phyloP scores from a whole-genome alignment of 92 coral and sea anemone genomes.

The Porites rus region DNA sequence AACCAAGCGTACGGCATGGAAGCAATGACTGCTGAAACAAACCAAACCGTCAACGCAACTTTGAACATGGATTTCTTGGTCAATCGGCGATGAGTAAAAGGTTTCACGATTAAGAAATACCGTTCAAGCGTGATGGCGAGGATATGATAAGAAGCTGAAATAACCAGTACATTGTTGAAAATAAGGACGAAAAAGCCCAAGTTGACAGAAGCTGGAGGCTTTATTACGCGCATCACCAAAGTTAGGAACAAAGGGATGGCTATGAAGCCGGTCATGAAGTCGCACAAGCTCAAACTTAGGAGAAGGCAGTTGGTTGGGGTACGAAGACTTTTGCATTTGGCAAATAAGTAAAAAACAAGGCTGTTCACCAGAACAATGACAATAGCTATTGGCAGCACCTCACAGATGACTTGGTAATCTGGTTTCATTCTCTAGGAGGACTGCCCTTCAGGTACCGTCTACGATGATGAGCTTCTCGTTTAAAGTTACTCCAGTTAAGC shows the following conservation, averaged over 20 bases:
- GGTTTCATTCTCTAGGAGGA: background rate
- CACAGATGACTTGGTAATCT: background rate
- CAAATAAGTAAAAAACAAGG: slow-evolving; percentile 61
- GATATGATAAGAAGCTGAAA: slow-evolving; percentile 78
- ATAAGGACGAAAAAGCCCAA: background rate
- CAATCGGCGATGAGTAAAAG: slow-evolving; percentile 70
- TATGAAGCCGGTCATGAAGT: slow-evolving; percentile 63
- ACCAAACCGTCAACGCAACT: slow-evolving; percentile 58
- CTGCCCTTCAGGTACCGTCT: too few species aligned
- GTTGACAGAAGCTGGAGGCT: background rate
- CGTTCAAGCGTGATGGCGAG: slow-evolving; percentile 77
- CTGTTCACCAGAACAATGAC: slow-evolving; percentile 60
- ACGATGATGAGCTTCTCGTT: too few species aligned
- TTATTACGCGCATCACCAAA: background rate
- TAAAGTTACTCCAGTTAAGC: too few species aligned
- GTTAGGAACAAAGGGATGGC: slow-evolving; percentile 60
- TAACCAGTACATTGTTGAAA: slow-evolving; percentile 55
- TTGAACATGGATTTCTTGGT: slow-evolving; percentile 54
- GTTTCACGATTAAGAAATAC: slow-evolving; percentile 69
- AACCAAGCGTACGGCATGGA: slow-evolving; percentile 72
- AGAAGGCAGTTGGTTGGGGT: slow-evolving; percentile 75
- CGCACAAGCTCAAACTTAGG: slow-evolving; percentile 67
- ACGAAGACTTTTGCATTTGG: slow-evolving; percentile 45
- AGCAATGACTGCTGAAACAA: slow-evolving; percentile 64
- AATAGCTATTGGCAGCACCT: slow-evolving; percentile 52